Percentiles rank a stretch among this genome's conserved stretches.
Evolutionary conservation across 2,888 invertebrate species (phyloP).

Genomic region (Ptychoptera contaminata): DNA sequence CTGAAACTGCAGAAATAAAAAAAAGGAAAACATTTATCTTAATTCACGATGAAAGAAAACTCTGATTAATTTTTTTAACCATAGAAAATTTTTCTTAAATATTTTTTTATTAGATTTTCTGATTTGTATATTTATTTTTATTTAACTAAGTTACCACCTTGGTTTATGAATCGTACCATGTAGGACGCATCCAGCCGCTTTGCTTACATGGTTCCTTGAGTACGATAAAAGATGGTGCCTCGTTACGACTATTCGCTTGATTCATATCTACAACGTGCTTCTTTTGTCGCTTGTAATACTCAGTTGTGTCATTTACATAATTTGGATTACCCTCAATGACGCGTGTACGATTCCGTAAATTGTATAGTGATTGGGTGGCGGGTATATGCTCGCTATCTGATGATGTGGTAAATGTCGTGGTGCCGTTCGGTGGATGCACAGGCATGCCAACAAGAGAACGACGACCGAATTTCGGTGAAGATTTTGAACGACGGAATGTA

Average conservation of each 20-base stretch:
- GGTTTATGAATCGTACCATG: constrained; percentile 25
- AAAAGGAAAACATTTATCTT: too few relatives aligned
- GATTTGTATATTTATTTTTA: not conserved
- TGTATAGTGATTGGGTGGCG: not conserved
- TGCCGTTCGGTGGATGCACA: not conserved
- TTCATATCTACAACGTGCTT: constrained; percentile 7
- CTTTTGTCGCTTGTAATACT: constrained; percentile 9
- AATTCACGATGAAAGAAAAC: too few relatives aligned
- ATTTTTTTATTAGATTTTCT: too few relatives aligned
- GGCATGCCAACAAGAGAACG: constrained; percentile 9
- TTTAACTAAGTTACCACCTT: not conserved
- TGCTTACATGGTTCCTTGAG: constrained; percentile 26
- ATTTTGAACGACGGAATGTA: constrained; percentile 13
- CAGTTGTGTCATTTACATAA: constrained; percentile 16
- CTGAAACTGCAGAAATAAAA: too few relatives aligned
- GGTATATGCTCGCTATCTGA: not conserved
- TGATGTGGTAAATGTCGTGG: not conserved
- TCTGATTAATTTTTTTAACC: too few relatives aligned
- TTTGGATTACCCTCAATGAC: constrained; percentile 25
- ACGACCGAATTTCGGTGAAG: constrained; percentile 23
- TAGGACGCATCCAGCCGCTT: constrained; percentile 28
- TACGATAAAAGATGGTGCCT: constrained; percentile 24
- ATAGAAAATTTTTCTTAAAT: too few relatives aligned
- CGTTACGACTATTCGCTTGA: constrained; percentile 6
- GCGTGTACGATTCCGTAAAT: constrained; percentile 20